Evolutionary conservation across 2,888 invertebrate genomes (phyloP), one percentile per base, ranked within the genome.

Genomic region (Agelastica alni): DNA sequence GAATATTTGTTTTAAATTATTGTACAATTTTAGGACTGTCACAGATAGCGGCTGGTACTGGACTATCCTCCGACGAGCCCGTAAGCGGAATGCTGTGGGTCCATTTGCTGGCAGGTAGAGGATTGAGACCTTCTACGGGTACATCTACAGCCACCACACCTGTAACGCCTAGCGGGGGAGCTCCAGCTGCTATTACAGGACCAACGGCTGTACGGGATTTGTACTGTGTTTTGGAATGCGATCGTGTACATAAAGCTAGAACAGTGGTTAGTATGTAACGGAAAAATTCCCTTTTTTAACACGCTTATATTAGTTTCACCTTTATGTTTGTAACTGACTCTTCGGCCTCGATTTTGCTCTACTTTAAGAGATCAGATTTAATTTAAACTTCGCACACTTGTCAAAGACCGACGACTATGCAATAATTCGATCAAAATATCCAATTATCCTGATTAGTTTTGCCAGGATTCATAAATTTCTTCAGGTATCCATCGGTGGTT

Each of bases 201-300:
- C 77, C 79, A 47, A 80, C 81, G 41, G 81, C 81, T 20, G 77
- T 85, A 59, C 80, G 96, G 59, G 98, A 99, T 78, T 81, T 99
- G 56, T 99, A 99, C 77, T 98, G 98, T 76, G 98, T 99, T 26
- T 81, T 99, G 57, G 98, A 99, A 77, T 94, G 97, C 72, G 97
- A 97, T 78, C 85, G 95, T 54, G 91, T 96, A 41, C 96, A 97
- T 78, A 96, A 96, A 79, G 97, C 96, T 22, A 81, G 97, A 52
- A 97, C 96, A 17, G 96, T 96, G 70, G 96, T 83, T 64, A 77
- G 82, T 77, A 53, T 14, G 2, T 6, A 6, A 28, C 34, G 18
- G 14, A n/a, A n/a, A n/a, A n/a, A n/a, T n/a, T n/a, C n/a, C n/a
- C n/a, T n/a, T n/a, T n/a, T n/a, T n/a, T n/a, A n/a, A n/a, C n/a